phyloP scores from a whole-genome alignment of 2,797 vertebrate genomes.

The Pristis pectinata region DNA sequence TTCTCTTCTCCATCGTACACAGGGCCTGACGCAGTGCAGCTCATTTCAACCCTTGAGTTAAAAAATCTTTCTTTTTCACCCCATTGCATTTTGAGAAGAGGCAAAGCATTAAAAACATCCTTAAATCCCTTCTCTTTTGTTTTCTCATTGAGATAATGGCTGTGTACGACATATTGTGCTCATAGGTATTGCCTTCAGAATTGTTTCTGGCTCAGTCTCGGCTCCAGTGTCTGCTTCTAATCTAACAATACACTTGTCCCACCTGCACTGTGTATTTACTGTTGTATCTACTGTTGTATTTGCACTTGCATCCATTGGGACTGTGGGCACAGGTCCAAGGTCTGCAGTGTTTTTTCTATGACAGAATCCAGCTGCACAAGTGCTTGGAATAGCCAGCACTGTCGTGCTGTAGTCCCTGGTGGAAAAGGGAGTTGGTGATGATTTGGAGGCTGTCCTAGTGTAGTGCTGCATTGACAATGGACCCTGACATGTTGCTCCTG shows the following conservation, averaged over 20 bases:
- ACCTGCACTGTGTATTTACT: slow-evolving; percentile 21
- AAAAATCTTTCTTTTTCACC: neutral
- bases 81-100: neutral
- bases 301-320: slow-evolving; percentile 21
- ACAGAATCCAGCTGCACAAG: slow-evolving; percentile 3
- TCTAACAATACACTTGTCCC: neutral
- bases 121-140: neutral
- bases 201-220: neutral
- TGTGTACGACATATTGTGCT: neutral
- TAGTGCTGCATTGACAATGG: no score
- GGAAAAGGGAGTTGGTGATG: neutral
- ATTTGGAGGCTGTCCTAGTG: neutral
- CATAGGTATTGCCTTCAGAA: neutral
- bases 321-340: slow-evolving; percentile 1
- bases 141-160: neutral
- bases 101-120: neutral
- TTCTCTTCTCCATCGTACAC: neutral
- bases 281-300: slow-evolving; percentile 25
- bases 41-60: neutral
- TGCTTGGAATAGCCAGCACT: neutral
- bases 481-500: neutral
- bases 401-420: neutral
- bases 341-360: neutral
- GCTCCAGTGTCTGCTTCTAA: neutral
- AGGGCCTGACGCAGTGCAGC: neutral